phyloP scores from a whole-genome alignment of 2,888 invertebrate genomes.

The Clepsis dumicolana region DNA sequence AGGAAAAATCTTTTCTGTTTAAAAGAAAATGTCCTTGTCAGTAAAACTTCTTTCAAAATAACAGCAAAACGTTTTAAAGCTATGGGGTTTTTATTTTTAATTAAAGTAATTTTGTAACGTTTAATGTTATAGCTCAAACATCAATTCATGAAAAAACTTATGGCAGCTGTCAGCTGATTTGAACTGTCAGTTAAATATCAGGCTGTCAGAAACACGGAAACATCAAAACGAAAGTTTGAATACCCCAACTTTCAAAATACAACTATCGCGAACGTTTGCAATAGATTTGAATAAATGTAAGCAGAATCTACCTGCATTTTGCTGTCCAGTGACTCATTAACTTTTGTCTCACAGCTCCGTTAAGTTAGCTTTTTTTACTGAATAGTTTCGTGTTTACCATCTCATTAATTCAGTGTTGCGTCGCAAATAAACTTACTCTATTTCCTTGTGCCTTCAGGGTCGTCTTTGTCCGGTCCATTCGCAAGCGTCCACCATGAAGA shows the following conservation, averaged over 20 bases:
- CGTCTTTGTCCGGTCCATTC: slow-evolving; percentile 48
- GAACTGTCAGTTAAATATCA: neutral
- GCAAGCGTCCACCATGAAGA: slow-evolving; percentile 63
- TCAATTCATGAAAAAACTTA: neutral
- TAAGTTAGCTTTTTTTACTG: slow-evolving; percentile 22
- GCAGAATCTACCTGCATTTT: neutral
- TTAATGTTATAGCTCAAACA: neutral
- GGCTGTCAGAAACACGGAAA: slow-evolving; percentile 22
- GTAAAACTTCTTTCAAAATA: neutral
- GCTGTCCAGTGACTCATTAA: neutral
- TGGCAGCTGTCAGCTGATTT: slow-evolving; percentile 9
- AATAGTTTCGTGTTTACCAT: slow-evolving; percentile 40
- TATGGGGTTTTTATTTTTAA: neutral
- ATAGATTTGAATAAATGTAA: slow-evolving; percentile 16
- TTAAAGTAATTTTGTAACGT: neutral
- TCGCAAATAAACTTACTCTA: slow-evolving; percentile 46
- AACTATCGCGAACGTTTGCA: neutral
- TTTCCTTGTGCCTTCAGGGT: slow-evolving; percentile 67
- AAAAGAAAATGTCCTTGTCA: slow-evolving; percentile 18
- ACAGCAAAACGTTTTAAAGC: slow-evolving; percentile 17
- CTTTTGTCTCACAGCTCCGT: neutral
- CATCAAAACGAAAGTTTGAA: slow-evolving; percentile 20
- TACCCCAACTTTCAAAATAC: slow-evolving; percentile 20
- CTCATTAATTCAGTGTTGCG: slow-evolving; percentile 50
- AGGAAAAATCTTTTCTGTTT: slow-evolving; percentile 25